Percentiles rank a stretch among this genome's conserved stretches.
phyloP scores from a whole-genome alignment of 2,888 invertebrate genomes.

The Luffia ferchaultella region DNA sequence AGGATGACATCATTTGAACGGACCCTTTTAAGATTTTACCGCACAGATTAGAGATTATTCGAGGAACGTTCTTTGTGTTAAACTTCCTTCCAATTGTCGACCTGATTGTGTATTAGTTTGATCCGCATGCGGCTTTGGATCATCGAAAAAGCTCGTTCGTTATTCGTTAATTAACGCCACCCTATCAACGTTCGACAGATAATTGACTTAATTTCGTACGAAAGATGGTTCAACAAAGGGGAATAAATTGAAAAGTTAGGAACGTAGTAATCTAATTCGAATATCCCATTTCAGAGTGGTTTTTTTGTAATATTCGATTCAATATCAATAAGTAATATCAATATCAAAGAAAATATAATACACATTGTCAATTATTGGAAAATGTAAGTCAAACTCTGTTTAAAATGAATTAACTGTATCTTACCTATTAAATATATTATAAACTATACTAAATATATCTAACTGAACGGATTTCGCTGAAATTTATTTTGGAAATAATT shows the following conservation, averaged over 20 bases:
- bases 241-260: not conserved
- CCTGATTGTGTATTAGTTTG: constrained; percentile 31
- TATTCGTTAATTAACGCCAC: not conserved
- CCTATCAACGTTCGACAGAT: not conserved
- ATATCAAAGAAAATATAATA: too few species aligned
- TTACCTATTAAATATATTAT: not conserved
- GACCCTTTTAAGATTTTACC: constrained; percentile 47
- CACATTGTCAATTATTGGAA: too few species aligned
- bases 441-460: not conserved
- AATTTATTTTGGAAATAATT: not conserved
- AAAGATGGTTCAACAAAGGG: not conserved
- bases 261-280: too few species aligned
- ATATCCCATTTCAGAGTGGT: too few species aligned
- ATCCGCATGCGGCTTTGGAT: constrained; percentile 12
- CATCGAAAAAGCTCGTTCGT: not conserved
- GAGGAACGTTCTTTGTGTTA: constrained; percentile 15
- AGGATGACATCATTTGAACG: constrained; percentile 39
- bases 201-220: not conserved
- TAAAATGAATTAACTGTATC: too few species aligned
- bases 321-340: too few species aligned
- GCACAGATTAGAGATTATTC: constrained; percentile 46
- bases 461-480: not conserved
- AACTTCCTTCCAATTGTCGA: constrained; percentile 35
- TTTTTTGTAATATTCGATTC: too few species aligned
- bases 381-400: too few species aligned